Conservation (phyloP, 1,140 invertebrate species). For the Diorhabda sublineata region DNA sequence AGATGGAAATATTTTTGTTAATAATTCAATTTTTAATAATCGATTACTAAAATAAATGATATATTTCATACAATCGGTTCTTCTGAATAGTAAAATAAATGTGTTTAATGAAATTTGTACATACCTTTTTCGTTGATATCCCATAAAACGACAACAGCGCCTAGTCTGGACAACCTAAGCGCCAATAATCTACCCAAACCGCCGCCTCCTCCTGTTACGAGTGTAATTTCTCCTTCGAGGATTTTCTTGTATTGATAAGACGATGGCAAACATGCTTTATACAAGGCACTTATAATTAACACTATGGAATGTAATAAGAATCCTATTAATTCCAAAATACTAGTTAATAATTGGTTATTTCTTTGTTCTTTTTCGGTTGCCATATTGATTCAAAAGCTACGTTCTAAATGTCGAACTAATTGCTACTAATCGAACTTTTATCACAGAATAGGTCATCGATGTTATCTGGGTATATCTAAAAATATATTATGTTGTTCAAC, state of each 20-base stretch:
- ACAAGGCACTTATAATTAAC: constrained; percentile 46
- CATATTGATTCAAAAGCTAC: background rate
- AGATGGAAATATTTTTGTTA: no score
- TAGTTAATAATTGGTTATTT: constrained; percentile 44
- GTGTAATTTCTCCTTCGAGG: constrained; percentile 67
- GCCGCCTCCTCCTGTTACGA: constrained; percentile 86
- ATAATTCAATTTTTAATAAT: no score
- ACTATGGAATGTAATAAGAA: constrained; percentile 57
- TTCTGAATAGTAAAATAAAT: no score
- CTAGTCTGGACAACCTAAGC: constrained; percentile 69
- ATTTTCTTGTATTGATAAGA: constrained; percentile 53
- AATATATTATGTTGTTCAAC: background rate
- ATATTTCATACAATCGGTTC: no score
- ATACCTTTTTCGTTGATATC: constrained; percentile 83
- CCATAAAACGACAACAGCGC: constrained; percentile 80
- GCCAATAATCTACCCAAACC: constrained; percentile 85
- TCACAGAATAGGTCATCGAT: background rate
- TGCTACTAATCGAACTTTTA: background rate
- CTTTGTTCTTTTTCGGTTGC: constrained; percentile 18
- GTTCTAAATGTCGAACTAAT: no score
- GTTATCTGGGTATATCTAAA: background rate
- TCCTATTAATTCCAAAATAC: constrained; percentile 57
- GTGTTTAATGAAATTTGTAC: constrained; percentile 17
- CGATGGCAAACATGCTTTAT: constrained; percentile 47
- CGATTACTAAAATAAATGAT: no score